phyloP scores from a whole-genome alignment of 2,797 vertebrate genomes.

The Tarsius wallacei region DNA sequence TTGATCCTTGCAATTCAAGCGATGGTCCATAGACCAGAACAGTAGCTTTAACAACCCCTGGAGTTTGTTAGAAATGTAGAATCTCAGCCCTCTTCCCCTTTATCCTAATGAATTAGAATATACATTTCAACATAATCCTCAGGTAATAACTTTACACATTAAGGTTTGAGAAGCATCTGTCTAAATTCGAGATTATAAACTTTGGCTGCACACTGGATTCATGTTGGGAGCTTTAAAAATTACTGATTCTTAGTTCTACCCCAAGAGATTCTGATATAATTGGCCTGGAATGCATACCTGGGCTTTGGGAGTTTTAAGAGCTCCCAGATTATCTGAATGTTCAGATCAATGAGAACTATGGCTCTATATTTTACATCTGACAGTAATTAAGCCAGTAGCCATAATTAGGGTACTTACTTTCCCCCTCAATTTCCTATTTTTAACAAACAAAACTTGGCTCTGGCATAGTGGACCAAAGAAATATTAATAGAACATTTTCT shows the following conservation, averaged over 20 bases:
- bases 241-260: not conserved
- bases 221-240: not conserved
- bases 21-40: not conserved
- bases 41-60: not conserved
- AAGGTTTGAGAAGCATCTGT: not conserved
- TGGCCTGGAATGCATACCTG: not conserved
- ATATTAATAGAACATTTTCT: not conserved
- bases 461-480: not conserved
- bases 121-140: not conserved
- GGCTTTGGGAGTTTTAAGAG: not conserved
- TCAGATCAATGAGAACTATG: not conserved
- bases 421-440: not conserved
- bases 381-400: not conserved
- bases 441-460: not conserved
- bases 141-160: not conserved
- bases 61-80: not conserved
- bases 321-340: not conserved
- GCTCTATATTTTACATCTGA: not conserved
- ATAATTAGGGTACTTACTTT: conserved; percentile 24
- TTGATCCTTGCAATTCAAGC: not conserved
- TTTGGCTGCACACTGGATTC: not conserved
- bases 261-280: not conserved
- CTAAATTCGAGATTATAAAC: not conserved
- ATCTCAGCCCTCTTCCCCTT: not conserved
- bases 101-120: not conserved